phyloP scores from a whole-genome alignment of 2,888 invertebrate species.

The Sepioteuthis lessoniana region DNA sequence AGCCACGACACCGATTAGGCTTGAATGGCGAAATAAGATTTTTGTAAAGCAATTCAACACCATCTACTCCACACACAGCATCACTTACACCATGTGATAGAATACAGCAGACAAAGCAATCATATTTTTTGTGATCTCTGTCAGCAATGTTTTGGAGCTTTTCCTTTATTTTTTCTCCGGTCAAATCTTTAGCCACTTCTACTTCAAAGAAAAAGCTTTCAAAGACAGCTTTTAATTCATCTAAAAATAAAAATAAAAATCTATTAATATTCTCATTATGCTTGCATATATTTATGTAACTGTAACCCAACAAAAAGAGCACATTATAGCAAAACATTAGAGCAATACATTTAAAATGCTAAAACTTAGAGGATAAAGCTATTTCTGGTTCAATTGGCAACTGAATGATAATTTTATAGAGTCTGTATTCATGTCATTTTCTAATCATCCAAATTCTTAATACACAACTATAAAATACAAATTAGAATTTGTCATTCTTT shows the following conservation, averaged over 20 bases:
- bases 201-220: conserved; percentile 62
- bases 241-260: conserved; percentile 54
- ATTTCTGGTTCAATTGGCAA: too few species aligned
- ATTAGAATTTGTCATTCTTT: too few species aligned
- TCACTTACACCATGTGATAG: conserved; percentile 67
- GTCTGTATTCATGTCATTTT: too few species aligned
- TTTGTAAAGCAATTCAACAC: conserved; percentile 56
- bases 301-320: too few species aligned
- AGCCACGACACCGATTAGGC: conserved; percentile 47
- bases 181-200: conserved; percentile 57
- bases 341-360: too few species aligned
- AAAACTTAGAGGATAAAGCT: too few species aligned
- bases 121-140: conserved; percentile 62
- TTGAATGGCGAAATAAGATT: conserved; percentile 63
- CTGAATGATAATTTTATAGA: too few species aligned
- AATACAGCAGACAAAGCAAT: conserved; percentile 70
- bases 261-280: too few species aligned
- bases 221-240: conserved; percentile 60
- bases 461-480: too few species aligned
- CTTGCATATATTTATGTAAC: too few species aligned
- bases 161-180: conserved; percentile 58
- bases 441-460: too few species aligned
- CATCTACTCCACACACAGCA: conserved; percentile 65
- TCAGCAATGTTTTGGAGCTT: conserved; percentile 52
- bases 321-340: too few species aligned